Percentiles rank a stretch among this genome's conserved stretches.
Evolutionary conservation across 2,113 vertebrate genomes (phyloP).

Genomic region (Acrocephalus kingi): DNA sequence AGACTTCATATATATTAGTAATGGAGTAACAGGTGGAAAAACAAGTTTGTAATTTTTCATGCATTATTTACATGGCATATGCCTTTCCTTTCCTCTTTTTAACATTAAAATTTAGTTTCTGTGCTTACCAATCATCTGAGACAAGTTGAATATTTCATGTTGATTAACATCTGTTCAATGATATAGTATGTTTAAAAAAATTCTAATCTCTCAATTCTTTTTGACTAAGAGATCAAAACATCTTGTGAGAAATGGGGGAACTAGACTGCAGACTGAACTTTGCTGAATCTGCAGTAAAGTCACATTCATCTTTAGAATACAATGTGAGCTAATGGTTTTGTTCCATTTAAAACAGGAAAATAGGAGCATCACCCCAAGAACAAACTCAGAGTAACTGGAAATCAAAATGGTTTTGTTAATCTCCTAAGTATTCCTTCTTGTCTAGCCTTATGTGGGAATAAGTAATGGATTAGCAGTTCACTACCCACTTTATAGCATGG

Average conservation of each 20-base stretch:
- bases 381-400: background rate
- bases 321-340: background rate
- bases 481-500: background rate
- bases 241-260: background rate
- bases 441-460: background rate
- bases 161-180: background rate
- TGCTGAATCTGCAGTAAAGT: background rate
- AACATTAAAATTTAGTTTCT: background rate
- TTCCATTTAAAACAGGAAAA: background rate
- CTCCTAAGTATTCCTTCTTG: background rate
- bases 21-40: background rate
- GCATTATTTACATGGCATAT: constrained; percentile 35
- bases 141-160: constrained; percentile 32
- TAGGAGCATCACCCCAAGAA: background rate
- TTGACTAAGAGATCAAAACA: background rate
- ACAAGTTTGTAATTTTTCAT: background rate
- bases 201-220: background rate
- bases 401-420: background rate
- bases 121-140: constrained; percentile 8
- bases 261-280: background rate
- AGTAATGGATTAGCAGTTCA: background rate
- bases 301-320: background rate
- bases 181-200: background rate
- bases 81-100: constrained; percentile 14
- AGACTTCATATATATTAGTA: background rate